Evolutionary conservation across 2,888 invertebrate genomes (phyloP), one percentile per base, ranked within the genome.

Genomic region (Sepiola atlantica): DNA sequence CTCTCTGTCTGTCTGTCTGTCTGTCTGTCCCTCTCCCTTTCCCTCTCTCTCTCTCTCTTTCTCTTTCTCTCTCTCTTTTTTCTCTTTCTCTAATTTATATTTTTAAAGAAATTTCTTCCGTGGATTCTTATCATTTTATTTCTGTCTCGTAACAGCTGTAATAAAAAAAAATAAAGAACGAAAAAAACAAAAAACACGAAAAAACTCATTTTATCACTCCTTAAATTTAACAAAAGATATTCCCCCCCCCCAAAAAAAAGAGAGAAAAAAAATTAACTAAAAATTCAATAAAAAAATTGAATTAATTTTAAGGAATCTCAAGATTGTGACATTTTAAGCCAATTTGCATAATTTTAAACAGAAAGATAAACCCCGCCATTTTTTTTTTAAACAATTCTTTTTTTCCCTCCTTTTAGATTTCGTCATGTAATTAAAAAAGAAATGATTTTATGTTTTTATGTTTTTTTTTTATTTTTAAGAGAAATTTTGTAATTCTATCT

Each of bases 11-110:
- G 1, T n/a, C 0, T n/a, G 16, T 16, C 12, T 32, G 1, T 16
- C 4, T n/a, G 16, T 14, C 18, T 32, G 12, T 32, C n/a, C 14
- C 32, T 21, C 2, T 0, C 18, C 32, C 32, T n/a, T 3, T 32
- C n/a, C n/a, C 16, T 32, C 32, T n/a, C 14, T 77, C 4, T 16
- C 4, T 32, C 18, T 16, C 4, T n/a, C 1, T 1, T n/a, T 18
- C n/a, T n/a, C 12, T 3, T 8, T 12, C 14, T 77, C 1, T 1
- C 1, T 2, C 14, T 3, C 18, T 3, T 61, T 24, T 0, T 24
- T 77, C 28, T 77, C 28, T 24, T 6, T 77, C 14, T 21, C 24
- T 57, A 6, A 21, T 61, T 28, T 61, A 2, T 28, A 24, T 8
- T 21, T 61, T 21, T 24, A 61, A 61, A 24, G 28, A 28, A 24